Conservation (phyloP, 1,140 invertebrate species). For the Solenopsis fugax region DNA sequence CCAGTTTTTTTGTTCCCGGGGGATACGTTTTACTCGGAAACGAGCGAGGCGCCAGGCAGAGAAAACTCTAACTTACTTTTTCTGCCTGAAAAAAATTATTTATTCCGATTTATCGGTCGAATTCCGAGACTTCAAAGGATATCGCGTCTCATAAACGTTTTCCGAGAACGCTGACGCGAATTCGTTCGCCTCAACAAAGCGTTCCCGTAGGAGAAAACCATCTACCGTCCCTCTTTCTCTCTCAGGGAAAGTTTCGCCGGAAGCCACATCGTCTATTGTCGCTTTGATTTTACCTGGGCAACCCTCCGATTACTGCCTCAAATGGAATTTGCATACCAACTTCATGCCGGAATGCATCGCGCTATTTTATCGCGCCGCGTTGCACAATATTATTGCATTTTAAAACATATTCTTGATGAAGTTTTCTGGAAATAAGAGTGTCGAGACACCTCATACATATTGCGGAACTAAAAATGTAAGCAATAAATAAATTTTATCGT, state of each 20-base stretch:
- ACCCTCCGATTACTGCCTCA: slow-evolving; percentile 52
- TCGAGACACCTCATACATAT: background rate
- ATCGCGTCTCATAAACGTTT: slow-evolving; percentile 38
- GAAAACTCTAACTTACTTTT: background rate
- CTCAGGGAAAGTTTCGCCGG: slow-evolving; percentile 47
- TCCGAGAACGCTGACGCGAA: background rate
- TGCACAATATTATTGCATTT: slow-evolving; percentile 35
- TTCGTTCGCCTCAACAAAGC: slow-evolving; percentile 30
- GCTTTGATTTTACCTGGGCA: slow-evolving; percentile 50
- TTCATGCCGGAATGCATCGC: slow-evolving; percentile 10
- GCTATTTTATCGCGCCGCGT: slow-evolving; percentile 4
- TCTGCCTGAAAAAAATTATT: slow-evolving; percentile 51
- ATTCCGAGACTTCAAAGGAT: slow-evolving; percentile 34
- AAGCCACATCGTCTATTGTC: slow-evolving; percentile 49
- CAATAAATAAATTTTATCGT: background rate
- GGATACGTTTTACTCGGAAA: slow-evolving; percentile 19
- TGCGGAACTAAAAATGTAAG: background rate
- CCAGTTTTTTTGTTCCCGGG: background rate
- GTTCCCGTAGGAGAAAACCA: background rate
- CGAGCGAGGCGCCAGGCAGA: background rate
- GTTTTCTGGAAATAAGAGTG: background rate
- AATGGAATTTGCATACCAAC: slow-evolving; percentile 56
- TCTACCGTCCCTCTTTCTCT: background rate
- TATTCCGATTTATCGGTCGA: slow-evolving; percentile 48
- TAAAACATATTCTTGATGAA: slow-evolving; percentile 4